Percentiles rank a stretch among this genome's conserved stretches.
Conservation (phyloP, 2,888 invertebrate species). For the Tipula unca region DNA sequence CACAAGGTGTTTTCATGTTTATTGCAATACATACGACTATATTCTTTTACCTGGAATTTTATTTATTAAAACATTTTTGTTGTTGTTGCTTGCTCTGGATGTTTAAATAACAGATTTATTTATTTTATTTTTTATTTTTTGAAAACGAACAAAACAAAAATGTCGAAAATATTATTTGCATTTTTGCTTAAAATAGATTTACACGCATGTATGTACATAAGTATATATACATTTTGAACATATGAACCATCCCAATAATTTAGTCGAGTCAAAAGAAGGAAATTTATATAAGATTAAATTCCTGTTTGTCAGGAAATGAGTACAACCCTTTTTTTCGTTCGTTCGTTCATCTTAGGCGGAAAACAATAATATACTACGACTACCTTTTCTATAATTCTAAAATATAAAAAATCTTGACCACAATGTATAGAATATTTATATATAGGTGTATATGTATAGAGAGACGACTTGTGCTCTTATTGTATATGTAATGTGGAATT, state of each 20-base stretch:
- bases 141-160: not conserved
- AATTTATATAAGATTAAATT: not conserved
- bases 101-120: conserved; percentile 2
- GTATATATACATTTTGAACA: not conserved
- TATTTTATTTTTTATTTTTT: not conserved
- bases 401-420: not conserved
- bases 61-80: not conserved
- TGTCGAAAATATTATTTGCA: not conserved
- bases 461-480: not conserved
- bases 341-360: not conserved
- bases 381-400: not conserved
- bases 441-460: not conserved
- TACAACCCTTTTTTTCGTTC: not conserved
- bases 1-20: not conserved
- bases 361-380: not conserved
- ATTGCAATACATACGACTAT: not conserved
- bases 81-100: not conserved
- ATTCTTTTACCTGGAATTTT: not conserved
- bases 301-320: not conserved
- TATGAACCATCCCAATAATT: not conserved
- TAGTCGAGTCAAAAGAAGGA: not conserved
- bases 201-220: not conserved
- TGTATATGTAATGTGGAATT: not conserved
- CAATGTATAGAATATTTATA: not conserved
- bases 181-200: not conserved